Base-by-base conservation (phyloP, 2,888 invertebrate species). In the Hermaeophaga mercurialis region DNA sequence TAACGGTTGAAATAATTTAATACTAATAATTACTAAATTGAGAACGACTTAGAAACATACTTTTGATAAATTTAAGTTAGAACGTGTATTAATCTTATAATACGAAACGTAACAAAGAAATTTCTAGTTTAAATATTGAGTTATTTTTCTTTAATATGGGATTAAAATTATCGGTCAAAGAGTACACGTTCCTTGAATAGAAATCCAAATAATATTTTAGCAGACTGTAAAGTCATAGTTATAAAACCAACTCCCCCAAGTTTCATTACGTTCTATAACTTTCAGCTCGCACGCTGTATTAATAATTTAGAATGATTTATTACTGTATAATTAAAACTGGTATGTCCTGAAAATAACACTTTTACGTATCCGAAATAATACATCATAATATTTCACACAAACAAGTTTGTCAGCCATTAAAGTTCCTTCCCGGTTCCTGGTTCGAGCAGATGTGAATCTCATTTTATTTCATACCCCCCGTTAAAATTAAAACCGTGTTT, bases 401-500 rank as follows among this genome's bases (percentile, higher is more conserved):
- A 66, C 67, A 68, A 68, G 64, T 64, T 68, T 68, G 66, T 68
- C 66, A 64, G 56, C 67, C 63, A 66, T 66, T 65, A 65, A 65
- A 62, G 58, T 64, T 65, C 64, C 67, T 66, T 68, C 66, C 67
- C 66, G 58, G 63, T 65, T 67, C 66, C 66, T 63, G 61, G 54
- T 68, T 59, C 17, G 36, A 36, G 36, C 17, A 69, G 69, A 69
- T 69, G 69, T 69, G 66, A 61, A 64, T 66, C 66, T 59, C 60
- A 59, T 63, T 64, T 64, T 65, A 63, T 64, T 64, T 62, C 62
- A 58, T 66, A 59, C 68, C 67, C n/a, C 69, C 68, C 70, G 71
- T 73, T 74, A 74, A 76, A 76, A 76, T 76, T 76, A 76, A 76
- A 76, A 76, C 75, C 75, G 74, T 76, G 76, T 76, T 75, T 76